These are phyloP conservation scores for Osmoderma eremita DNA, from an alignment of 2,888 invertebrate genomes.

Conservation along the genomic window DNA sequence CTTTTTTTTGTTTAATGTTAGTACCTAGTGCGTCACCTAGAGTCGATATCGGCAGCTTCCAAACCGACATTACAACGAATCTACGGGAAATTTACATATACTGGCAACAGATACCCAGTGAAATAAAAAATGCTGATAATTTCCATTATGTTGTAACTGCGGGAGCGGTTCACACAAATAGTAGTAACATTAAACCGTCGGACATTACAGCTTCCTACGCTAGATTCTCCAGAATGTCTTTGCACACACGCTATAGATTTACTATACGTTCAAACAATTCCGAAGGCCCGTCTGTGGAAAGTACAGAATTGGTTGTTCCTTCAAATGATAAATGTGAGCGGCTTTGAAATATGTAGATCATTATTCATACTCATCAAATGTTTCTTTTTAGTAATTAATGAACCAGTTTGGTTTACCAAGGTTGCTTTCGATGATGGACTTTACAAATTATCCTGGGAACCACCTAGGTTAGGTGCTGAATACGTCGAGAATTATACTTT, in stretches of 20 bases:
- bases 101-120: conserved; percentile 79
- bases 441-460: conserved; percentile 81
- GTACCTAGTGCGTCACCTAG: conserved; percentile 76
- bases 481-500: conserved; percentile 78
- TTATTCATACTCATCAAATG: background rate
- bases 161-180: background rate
- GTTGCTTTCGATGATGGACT: conserved; percentile 75
- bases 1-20: conserved; percentile 54
- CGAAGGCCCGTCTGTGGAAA: conserved; percentile 68
- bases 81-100: conserved; percentile 73
- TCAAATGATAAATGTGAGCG: conserved; percentile 65
- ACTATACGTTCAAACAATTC: conserved; percentile 72
- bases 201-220: conserved; percentile 72
- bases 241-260: conserved; percentile 64
- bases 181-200: conserved; percentile 44
- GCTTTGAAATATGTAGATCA: background rate
- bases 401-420: conserved; percentile 45
- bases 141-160: conserved; percentile 74
- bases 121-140: conserved; percentile 77
- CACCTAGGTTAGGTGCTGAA: conserved; percentile 65
- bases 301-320: conserved; percentile 72
- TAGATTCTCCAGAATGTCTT: conserved; percentile 66
- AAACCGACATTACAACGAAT: conserved; percentile 54
- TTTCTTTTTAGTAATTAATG: conserved; percentile 48
- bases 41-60: conserved; percentile 79